phyloP scores from a whole-genome alignment of 64 coral and sea anemone species.

The Montipora foliosa region DNA sequence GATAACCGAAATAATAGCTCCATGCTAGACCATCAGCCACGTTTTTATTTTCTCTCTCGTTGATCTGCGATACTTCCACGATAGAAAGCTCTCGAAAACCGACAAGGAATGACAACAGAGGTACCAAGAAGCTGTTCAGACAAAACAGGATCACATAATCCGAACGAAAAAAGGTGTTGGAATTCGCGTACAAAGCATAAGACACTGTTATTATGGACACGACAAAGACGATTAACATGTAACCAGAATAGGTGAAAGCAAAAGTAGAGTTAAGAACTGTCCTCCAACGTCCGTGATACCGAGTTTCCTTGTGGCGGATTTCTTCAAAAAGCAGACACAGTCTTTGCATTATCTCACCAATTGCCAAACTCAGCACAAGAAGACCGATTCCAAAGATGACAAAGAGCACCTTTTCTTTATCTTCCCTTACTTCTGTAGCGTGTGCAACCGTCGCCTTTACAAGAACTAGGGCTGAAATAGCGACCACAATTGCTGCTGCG shows the following conservation, averaged over 20 bases:
- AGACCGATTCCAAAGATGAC: constrained; percentile 29
- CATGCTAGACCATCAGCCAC: constrained; percentile 81
- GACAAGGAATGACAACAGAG: constrained; percentile 38
- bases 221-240: neutral
- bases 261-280: constrained; percentile 54
- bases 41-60: constrained; percentile 72
- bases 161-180: neutral
- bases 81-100: constrained; percentile 71
- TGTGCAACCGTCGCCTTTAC: neutral
- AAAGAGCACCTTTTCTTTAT: neutral
- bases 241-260: constrained; percentile 8
- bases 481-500: neutral
- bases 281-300: constrained; percentile 59
- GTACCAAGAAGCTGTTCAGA: constrained; percentile 49
- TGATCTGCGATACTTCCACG: constrained; percentile 54
- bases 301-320: constrained; percentile 47
- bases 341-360: constrained; percentile 63
- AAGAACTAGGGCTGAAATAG: neutral
- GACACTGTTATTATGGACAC: neutral
- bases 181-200: neutral
- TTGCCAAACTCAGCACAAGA: constrained; percentile 16
- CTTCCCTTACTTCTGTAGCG: neutral
- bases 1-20: constrained; percentile 78
- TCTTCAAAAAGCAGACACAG: constrained; percentile 78
- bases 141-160: constrained; percentile 29